Conservation (phyloP, 2,888 invertebrate species). For the Chalcis sispes region DNA sequence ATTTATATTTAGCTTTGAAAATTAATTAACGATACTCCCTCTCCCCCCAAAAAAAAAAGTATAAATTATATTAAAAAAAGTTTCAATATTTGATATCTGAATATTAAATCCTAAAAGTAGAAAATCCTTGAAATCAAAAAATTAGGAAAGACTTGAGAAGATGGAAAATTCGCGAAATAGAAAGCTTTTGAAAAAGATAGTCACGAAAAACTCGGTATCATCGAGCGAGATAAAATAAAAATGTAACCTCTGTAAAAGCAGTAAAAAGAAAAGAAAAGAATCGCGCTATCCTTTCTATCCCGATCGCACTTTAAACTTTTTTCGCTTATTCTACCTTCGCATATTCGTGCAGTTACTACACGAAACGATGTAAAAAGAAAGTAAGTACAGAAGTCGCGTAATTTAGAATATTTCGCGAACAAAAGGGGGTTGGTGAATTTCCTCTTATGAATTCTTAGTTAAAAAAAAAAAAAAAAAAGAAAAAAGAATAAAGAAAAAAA, state of each 20-base stretch:
- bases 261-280: background rate
- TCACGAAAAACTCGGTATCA: no score
- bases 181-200: background rate
- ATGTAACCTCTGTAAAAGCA: background rate
- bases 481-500: no score
- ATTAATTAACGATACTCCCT: no score
- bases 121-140: no score
- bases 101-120: no score
- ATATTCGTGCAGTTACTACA: no score
- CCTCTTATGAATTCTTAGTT: no score
- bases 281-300: background rate
- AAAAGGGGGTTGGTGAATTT: no score
- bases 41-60: no score
- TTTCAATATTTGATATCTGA: no score
- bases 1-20: no score
- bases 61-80: no score
- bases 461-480: background rate
- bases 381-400: conserved; percentile 5
- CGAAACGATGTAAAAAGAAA: background rate
- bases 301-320: background rate
- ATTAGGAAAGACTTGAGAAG: background rate
- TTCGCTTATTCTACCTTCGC: background rate
- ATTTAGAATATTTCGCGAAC: conserved; percentile 28
- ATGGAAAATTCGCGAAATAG: background rate
- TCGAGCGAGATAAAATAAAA: background rate